Percentiles rank a stretch among this genome's conserved stretches.
Evolutionary conservation across 2,888 invertebrate species (phyloP).

Genomic region (Diarsia rubi): DNA sequence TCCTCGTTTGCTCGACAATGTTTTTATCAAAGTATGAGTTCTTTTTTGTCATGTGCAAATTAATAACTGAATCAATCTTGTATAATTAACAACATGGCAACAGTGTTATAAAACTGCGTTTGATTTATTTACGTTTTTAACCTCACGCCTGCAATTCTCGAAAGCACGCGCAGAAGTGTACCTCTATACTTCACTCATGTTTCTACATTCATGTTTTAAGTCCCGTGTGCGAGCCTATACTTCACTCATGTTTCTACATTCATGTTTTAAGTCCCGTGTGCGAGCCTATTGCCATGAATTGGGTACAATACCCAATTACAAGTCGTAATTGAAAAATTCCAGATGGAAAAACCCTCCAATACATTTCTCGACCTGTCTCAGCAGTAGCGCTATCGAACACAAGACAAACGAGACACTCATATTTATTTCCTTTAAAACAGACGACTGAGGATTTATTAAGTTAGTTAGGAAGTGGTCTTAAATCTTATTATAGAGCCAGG

Average conservation of each 20-base stretch:
- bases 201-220: background rate
- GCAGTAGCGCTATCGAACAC: background rate
- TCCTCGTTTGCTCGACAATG: background rate
- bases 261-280: background rate
- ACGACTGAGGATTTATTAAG: constrained; percentile 8
- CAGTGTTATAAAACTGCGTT: background rate
- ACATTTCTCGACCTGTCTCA: background rate
- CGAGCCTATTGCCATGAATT: background rate
- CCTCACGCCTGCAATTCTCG: background rate
- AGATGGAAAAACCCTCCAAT: too few relatives aligned
- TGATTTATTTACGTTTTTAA: background rate
- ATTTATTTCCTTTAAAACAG: background rate
- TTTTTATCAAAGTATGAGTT: background rate
- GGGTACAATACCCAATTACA: background rate
- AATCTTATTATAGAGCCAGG: background rate
- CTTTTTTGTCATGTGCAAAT: background rate
- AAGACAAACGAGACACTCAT: background rate
- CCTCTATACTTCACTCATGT: background rate
- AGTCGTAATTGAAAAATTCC: background rate
- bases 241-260: background rate
- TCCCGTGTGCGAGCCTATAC: background rate
- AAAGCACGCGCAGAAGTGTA: background rate
- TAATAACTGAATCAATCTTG: background rate
- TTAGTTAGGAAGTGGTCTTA: constrained; percentile 14
- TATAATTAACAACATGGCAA: background rate